Conservation (phyloP, 2,113 vertebrate species). For the Dendrocopos noguchii region DNA sequence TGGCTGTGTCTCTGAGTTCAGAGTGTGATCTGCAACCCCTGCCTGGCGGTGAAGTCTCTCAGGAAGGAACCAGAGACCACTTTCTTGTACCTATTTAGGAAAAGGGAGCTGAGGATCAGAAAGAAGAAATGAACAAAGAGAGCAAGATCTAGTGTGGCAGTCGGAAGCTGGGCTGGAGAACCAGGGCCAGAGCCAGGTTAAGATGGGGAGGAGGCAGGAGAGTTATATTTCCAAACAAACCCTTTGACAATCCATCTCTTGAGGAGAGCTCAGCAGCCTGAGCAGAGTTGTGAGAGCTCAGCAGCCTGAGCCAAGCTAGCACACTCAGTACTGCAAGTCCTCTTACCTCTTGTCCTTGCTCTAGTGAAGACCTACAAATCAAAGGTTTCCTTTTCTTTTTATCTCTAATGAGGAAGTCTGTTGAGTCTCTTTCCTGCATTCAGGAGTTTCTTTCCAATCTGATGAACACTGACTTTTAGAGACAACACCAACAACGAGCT, state of each 20-base stretch:
- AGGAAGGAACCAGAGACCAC: background rate
- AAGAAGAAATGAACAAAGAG: constrained; percentile 6
- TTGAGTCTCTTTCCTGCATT: constrained; percentile 17
- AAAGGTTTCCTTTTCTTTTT: background rate
- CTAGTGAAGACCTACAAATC: background rate
- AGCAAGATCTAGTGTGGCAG: background rate
- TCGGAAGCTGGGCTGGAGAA: background rate
- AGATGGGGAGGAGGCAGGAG: background rate
- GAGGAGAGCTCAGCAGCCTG: background rate
- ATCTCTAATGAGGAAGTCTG: constrained; percentile 5
- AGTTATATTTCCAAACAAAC: background rate
- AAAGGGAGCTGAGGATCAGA: background rate
- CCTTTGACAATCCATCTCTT: background rate
- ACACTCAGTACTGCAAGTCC: background rate
- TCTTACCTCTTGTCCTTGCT: background rate
- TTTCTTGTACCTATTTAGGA: background rate
- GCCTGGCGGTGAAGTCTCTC: background rate
- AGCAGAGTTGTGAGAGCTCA: background rate
- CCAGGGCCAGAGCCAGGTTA: background rate
- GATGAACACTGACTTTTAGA: constrained; percentile 44
- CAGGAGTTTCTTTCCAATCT: constrained; percentile 45
- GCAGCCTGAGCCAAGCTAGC: background rate
- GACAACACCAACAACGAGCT: constrained; percentile 35
- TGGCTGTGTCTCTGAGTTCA: too few species aligned
- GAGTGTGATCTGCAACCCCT: background rate